Evolutionary conservation across 2,888 invertebrate genomes (phyloP), one percentile per base, ranked within the genome.

Genomic region (Heteropelma amictum): DNA sequence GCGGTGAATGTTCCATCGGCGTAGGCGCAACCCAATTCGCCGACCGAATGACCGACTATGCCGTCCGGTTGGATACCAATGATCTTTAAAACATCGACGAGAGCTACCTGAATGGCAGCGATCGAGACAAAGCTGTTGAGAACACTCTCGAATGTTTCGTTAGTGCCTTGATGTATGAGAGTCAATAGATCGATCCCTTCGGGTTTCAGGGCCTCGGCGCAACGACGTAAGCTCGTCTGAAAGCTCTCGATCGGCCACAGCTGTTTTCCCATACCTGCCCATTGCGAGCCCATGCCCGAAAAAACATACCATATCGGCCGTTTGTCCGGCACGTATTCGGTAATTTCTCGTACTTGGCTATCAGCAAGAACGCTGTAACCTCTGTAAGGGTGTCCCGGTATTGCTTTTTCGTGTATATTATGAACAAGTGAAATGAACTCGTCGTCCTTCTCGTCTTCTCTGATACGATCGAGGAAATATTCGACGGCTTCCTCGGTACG

Each of bases 251-350:
- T 91, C 76, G 91, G 90, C 93, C 98, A 94, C 80, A 99, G 91
- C 72, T 94, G 93, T 85, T 94, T 94, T 10, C 94, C 98, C 98
- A 99, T 99, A 83, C 97, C 97, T 53, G 95, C 92, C 98, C 98
- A 99, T 90, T 99, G 99, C 42, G 96, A 95, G 10, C 99, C 99
- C 99, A 99, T 99, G 72, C 99, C 99, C 49, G 98, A 95, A 90
- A 97, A 99, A 77, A 99, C 93, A 89, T 93, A 99, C 97, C 98
- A 99, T 65, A 98, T 90, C 0, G 98, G 97, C 10, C 96, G 92
- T 77, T 92, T 92, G 42, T 94, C 94, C 10, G 91, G 90, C 7
- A 10, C 5, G 71, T 83, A 87, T 53, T 91, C 90, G 1, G 86
- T 65, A 0, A 93, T 89, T 84, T 94, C 94, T 10, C 91, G 89